Evolutionary conservation across 2,113 vertebrate species (phyloP).

Genomic region (Cercopithecus mona): DNA sequence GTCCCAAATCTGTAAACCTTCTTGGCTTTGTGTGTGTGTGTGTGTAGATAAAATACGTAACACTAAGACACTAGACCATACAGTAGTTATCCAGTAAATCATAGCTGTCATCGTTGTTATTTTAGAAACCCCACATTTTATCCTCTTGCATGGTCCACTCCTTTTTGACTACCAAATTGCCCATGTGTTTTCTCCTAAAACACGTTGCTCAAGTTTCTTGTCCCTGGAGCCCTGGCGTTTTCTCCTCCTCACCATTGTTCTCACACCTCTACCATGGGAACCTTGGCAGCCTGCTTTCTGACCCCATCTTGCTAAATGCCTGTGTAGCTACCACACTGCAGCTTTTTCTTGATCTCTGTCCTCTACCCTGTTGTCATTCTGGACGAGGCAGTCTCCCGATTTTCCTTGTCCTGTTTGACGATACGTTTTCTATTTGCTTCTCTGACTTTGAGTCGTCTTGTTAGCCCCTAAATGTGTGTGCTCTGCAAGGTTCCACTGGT

Average conservation of each 20-base stretch:
- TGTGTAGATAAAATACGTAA: background rate
- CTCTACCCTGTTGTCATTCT: background rate
- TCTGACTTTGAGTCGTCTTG: background rate
- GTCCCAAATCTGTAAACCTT: background rate
- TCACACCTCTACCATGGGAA: background rate
- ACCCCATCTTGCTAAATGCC: background rate
- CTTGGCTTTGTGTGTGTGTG: background rate
- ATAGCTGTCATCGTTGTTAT: background rate
- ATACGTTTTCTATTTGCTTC: background rate
- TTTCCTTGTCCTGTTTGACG: background rate
- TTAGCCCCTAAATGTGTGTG: background rate
- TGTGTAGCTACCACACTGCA: accelerated
- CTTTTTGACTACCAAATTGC: background rate
- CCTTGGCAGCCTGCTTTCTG: background rate
- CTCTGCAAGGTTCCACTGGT: background rate
- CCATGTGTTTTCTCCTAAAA: background rate
- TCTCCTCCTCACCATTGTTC: background rate
- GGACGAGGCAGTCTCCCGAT: background rate
- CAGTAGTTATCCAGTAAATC: background rate
- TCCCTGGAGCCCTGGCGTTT: background rate
- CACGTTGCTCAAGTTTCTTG: background rate
- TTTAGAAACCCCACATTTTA: background rate
- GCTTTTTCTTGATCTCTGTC: background rate
- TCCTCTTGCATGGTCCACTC: background rate
- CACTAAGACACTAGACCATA: background rate